phyloP scores from a whole-genome alignment of 2,113 vertebrate genomes.

The Pica pica region DNA sequence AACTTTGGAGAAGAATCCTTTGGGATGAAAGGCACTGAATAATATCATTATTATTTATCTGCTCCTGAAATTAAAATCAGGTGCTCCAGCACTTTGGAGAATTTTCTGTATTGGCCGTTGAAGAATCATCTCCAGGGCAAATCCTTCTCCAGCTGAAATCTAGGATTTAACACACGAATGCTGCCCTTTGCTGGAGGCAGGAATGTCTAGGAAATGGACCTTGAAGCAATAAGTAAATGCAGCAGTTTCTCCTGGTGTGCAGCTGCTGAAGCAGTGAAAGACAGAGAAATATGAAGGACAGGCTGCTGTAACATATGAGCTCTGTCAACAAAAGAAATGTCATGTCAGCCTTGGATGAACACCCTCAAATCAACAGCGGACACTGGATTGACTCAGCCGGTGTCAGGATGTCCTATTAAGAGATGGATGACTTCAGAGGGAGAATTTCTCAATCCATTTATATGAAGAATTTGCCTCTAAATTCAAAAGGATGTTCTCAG shows the following conservation, averaged over 20 bases:
- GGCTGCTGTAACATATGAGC: slow-evolving; percentile 23
- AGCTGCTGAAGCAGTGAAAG: not conserved
- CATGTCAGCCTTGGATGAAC: slow-evolving; percentile 59
- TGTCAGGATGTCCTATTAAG: slow-evolving; percentile 19
- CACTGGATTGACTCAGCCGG: slow-evolving; percentile 36
- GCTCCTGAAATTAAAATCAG: not conserved
- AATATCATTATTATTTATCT: not conserved
- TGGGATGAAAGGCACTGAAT: not conserved
- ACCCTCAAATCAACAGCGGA: slow-evolving; percentile 22
- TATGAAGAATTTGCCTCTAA: slow-evolving; percentile 23
- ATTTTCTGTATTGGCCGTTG: not conserved
- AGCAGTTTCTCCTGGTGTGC: not conserved
- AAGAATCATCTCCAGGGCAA: not conserved
- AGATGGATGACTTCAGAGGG: slow-evolving; percentile 37
- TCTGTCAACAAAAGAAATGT: slow-evolving; percentile 55
- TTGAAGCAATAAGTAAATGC: slow-evolving; percentile 6
- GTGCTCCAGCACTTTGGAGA: not conserved
- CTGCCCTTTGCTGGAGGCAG: not conserved
- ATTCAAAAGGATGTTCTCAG: slow-evolving; percentile 37
- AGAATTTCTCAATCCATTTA: slow-evolving; percentile 55
- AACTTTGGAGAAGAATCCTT: not conserved
- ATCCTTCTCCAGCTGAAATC: not conserved
- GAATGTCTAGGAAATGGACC: not conserved
- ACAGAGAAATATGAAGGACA: slow-evolving; percentile 25
- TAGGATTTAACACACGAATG: not conserved